Percentiles rank a stretch among this genome's conserved stretches.
phyloP scores from a whole-genome alignment of 2,113 vertebrate genomes.

The Chaenocephalus aceratus region DNA sequence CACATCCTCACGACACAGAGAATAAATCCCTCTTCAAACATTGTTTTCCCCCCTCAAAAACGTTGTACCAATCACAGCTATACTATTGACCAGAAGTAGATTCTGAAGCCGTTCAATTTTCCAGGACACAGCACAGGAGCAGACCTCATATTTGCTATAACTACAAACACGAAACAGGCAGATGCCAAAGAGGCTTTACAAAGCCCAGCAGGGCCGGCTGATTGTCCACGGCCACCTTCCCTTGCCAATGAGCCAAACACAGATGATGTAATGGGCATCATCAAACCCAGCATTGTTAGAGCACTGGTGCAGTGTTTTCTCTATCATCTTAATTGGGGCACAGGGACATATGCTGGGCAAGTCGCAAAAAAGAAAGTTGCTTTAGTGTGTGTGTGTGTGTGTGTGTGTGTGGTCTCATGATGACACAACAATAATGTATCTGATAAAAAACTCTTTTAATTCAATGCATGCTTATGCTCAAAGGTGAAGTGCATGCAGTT shows the following conservation, averaged over 20 bases:
- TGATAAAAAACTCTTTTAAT: no score
- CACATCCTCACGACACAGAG: background rate
- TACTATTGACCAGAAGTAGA: slow-evolving; percentile 32
- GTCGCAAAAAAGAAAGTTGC: background rate
- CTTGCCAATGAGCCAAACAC: slow-evolving; percentile 31
- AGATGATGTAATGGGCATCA: slow-evolving; percentile 43
- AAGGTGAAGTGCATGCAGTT: no score
- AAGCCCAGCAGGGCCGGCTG: slow-evolving; percentile 32
- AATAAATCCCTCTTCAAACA: slow-evolving; percentile 10
- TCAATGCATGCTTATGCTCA: no score
- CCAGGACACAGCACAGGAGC: slow-evolving; percentile 48
- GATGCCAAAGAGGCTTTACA: slow-evolving; percentile 24
- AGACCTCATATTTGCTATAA: slow-evolving; percentile 21
- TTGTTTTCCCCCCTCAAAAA: background rate
- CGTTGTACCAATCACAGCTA: background rate
- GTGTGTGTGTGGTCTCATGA: no score
- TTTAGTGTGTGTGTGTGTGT: no score
- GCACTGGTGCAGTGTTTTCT: slow-evolving; percentile 9
- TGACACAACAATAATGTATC: no score
- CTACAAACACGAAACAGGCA: slow-evolving; percentile 19
- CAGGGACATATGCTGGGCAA: slow-evolving; percentile 5
- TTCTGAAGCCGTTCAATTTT: slow-evolving; percentile 51
- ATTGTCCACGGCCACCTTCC: slow-evolving; percentile 38
- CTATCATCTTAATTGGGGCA: slow-evolving; percentile 24
- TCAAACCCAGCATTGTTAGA: slow-evolving; percentile 40